Evolutionary conservation across 2,888 invertebrate genomes (phyloP), one percentile per base, ranked within the genome.

Genomic region (Endotricha flammealis): DNA sequence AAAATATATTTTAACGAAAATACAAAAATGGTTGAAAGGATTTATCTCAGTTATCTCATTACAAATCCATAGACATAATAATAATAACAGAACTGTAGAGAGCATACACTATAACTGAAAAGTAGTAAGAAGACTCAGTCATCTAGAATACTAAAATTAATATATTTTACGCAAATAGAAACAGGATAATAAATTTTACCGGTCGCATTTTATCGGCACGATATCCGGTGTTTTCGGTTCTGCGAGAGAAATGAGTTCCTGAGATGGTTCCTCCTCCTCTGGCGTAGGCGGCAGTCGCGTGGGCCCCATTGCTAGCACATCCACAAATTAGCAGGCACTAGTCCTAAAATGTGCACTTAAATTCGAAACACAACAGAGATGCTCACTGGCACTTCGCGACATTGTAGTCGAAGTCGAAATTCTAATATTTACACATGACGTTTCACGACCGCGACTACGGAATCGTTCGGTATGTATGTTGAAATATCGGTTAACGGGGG

Each of bases 201-300:
- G 51, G 44, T 73, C 68, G 48, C 60, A 71, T 61, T 61, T 67
- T 29, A 53, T 38, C 32, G 55, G 49, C 28, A 49, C 42, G 38
- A 50, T 44, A 38, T 74, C 76, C 34, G 69, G 58, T 35, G 66
- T 57, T 60, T 69, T 77, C 17, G 57, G 52, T 22, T 71, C 74
- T 13, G 57, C 41, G 27, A 50, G 54, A 17, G 42, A 38, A 34
- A 63, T 37, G 28, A 67, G 46, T 7, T 72, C 68, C 30, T 57
- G 67, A 27, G 68, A 65, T 41, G 63, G 58, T 39, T 77, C 80
- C 50, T 83, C 81, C 41, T 82, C 82, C 53, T 82, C 83, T 4
- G 81, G 81, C 29, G 83, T 81, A 38, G 73, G 64, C 32, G 82
- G 78, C 41, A 83, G 56, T 61, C 83, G 76, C 53, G 78, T 81